These are phyloP conservation scores for Prionace glauca DNA, from an alignment of 2,797 vertebrate genomes.

Conservation along the genomic window DNA sequence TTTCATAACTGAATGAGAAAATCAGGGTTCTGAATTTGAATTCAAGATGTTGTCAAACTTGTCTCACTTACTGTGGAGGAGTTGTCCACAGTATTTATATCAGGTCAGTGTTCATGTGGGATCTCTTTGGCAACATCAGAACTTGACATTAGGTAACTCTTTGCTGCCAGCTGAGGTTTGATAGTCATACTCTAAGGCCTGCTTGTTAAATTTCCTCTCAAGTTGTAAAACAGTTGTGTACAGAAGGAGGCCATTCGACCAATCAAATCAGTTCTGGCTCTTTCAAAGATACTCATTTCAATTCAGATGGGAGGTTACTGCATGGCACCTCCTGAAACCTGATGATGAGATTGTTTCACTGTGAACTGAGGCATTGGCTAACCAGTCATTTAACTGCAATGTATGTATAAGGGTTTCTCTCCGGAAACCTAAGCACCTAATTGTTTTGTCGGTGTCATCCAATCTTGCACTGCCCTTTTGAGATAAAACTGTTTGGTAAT, in stretches of 20 bases:
- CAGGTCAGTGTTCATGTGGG: not conserved
- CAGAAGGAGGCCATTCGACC: not conserved
- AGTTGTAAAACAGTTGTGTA: not conserved
- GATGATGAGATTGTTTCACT: not conserved
- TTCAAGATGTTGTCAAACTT: not conserved
- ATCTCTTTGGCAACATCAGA: not conserved
- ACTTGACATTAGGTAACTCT: not conserved
- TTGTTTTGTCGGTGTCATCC: not conserved
- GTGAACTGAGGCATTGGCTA: not conserved
- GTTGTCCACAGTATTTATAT: not conserved
- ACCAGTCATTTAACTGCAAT: not conserved
- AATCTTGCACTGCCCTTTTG: not conserved
- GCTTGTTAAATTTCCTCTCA: not conserved
- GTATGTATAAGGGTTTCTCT: not conserved
- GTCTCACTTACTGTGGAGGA: not conserved
- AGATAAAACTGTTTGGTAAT: not conserved
- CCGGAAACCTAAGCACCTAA: not conserved
- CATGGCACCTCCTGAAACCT: not conserved
- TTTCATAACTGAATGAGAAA: not conserved
- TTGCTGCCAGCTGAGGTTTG: not conserved
- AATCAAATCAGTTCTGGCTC: not conserved
- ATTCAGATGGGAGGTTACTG: not conserved
- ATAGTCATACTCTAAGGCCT: not conserved
- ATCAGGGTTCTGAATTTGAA: not conserved
- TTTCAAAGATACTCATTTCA: not conserved